Conservation (phyloP, 2,113 vertebrate species). For the Anolis sagrei region DNA sequence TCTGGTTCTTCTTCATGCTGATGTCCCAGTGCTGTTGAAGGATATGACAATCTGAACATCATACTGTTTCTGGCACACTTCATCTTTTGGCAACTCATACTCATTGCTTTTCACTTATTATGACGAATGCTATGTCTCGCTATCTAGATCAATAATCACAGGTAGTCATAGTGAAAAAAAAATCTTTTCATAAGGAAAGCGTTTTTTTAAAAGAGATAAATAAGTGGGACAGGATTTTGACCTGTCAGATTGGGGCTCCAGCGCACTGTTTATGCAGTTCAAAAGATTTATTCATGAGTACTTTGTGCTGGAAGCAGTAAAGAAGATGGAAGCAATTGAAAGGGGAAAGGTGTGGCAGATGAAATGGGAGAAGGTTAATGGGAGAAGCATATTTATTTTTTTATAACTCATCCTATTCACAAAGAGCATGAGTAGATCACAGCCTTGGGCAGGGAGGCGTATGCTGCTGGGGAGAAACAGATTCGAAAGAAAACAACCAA, state of each 20-base stretch:
- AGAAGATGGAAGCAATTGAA: neutral
- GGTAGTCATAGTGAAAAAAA: neutral
- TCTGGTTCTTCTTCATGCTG: too few species aligned
- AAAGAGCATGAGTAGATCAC: neutral
- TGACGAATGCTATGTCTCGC: neutral
- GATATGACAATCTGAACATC: too few species aligned
- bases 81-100: neutral
- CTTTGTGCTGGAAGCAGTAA: neutral
- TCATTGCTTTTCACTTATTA: neutral
- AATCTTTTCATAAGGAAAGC: neutral
- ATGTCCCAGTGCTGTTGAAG: too few species aligned
- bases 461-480: neutral
- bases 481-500: neutral
- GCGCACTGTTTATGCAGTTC: neutral
- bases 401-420: neutral
- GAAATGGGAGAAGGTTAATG: neutral
- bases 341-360: neutral
- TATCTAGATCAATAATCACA: neutral
- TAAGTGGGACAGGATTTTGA: constrained; percentile 32
- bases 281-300: neutral
- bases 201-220: neutral
- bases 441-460: too few species aligned
- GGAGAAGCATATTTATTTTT: neutral
- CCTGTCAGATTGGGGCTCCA: neutral
- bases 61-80: neutral